A percentile compares a stretch with the other conserved stretches of the same genome.
Evolutionary conservation across 2,113 vertebrate species (phyloP).

Genomic region (Sapayoa aenigma): DNA sequence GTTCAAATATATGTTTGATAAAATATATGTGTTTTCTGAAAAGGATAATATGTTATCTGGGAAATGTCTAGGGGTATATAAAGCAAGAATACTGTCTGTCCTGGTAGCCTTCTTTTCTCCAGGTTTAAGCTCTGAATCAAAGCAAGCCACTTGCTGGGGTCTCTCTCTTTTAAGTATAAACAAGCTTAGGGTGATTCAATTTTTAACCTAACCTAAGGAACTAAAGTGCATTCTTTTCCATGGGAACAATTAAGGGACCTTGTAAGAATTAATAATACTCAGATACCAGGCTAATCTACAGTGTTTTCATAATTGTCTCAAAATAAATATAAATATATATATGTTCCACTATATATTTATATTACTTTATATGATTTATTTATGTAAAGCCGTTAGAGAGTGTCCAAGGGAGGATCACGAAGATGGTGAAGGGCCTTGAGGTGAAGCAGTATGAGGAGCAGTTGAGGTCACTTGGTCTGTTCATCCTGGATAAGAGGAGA

Average conservation of each 20-base stretch:
- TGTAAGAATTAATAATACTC: background rate
- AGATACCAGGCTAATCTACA: background rate
- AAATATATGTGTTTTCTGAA: background rate
- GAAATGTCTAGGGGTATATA: background rate
- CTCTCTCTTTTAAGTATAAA: background rate
- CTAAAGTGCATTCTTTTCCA: background rate
- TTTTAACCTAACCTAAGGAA: background rate
- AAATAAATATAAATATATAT: background rate
- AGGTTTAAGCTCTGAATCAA: background rate
- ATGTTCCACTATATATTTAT: background rate
- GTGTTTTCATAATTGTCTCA: background rate
- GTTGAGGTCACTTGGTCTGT: background rate
- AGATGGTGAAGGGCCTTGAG: background rate
- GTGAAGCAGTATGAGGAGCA: background rate
- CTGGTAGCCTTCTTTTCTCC: background rate
- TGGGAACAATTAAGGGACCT: background rate
- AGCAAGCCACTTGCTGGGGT: background rate
- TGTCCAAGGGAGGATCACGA: background rate
- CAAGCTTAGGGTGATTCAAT: background rate
- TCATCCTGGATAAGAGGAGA: background rate
- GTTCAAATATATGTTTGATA: background rate
- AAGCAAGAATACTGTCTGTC: background rate
- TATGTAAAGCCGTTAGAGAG: background rate
- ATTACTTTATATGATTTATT: background rate
- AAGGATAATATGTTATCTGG: background rate